These are phyloP conservation scores for Eospalax fontanierii DNA, from an alignment of 2,797 vertebrate genomes.

Conservation along the genomic window DNA sequence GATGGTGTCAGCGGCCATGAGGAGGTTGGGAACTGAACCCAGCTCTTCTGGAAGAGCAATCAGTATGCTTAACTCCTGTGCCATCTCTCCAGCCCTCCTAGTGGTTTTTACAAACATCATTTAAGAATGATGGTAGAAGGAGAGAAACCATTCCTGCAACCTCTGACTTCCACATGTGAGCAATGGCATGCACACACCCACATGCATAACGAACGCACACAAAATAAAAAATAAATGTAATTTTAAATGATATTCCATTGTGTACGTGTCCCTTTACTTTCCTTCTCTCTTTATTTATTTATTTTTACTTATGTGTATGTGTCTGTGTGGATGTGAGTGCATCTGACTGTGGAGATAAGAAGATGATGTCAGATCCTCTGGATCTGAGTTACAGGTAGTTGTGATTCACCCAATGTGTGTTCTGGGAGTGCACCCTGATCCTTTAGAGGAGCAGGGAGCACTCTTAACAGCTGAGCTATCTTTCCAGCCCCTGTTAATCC, in stretches of 20 bases:
- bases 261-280: neutral
- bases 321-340: neutral
- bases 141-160: neutral
- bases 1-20: too few species aligned
- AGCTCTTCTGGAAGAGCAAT: too few species aligned
- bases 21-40: too few species aligned
- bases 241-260: neutral
- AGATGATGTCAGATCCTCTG: too few species aligned
- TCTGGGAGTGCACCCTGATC: neutral
- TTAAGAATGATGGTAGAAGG: neutral
- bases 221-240: neutral
- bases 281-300: neutral
- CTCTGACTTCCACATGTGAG: neutral
- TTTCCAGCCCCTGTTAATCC: neutral
- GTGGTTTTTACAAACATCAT: neutral
- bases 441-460: neutral
- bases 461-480: neutral
- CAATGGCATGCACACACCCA: neutral
- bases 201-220: neutral
- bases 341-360: neutral
- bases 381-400: neutral
- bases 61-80: too few species aligned
- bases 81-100: too few species aligned
- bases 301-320: neutral
- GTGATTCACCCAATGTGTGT: neutral